These are phyloP conservation scores for Heterocephalus glaber DNA, from an alignment of 2,113 vertebrate genomes.

Conservation along the genomic window DNA sequence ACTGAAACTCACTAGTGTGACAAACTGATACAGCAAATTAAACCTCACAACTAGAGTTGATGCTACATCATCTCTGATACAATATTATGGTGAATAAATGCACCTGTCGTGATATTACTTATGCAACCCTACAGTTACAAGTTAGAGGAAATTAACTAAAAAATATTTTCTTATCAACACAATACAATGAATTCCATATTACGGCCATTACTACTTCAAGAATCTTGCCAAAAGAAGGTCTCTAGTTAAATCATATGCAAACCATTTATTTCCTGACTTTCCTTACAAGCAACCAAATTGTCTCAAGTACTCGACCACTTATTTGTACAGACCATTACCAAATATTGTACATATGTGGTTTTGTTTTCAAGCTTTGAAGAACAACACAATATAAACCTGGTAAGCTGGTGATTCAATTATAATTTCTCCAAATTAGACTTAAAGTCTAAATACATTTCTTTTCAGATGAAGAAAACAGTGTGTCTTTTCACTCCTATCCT, in stretches of 20 bases:
- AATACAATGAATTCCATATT: conserved; percentile 1
- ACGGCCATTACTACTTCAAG: conserved; percentile 15
- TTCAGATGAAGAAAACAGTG: neutral
- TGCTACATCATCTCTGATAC: neutral
- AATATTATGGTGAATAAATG: neutral
- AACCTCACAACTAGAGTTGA: neutral
- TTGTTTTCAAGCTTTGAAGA: conserved; percentile 56
- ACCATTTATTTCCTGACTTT: conserved; percentile 62
- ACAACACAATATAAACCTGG: conserved; percentile 37
- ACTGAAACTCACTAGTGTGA: neutral
- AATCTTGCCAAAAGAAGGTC: conserved; percentile 58
- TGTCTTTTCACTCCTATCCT: neutral
- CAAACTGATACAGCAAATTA: conserved; percentile 52
- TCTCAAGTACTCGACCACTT: conserved; percentile 50
- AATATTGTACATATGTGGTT: conserved; percentile 13
- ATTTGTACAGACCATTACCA: conserved; percentile 32
- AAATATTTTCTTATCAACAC: conserved; percentile 15
- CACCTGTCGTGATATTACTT: neutral
- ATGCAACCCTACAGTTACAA: neutral
- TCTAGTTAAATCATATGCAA: conserved; percentile 66
- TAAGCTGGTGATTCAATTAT: neutral
- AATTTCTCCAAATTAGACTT: neutral
- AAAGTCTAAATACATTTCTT: conserved; percentile 40
- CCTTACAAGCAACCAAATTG: conserved; percentile 57
- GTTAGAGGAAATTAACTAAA: neutral